Conservation (phyloP, 2,113 vertebrate genomes). For the Eudyptes chrysolophus region DNA sequence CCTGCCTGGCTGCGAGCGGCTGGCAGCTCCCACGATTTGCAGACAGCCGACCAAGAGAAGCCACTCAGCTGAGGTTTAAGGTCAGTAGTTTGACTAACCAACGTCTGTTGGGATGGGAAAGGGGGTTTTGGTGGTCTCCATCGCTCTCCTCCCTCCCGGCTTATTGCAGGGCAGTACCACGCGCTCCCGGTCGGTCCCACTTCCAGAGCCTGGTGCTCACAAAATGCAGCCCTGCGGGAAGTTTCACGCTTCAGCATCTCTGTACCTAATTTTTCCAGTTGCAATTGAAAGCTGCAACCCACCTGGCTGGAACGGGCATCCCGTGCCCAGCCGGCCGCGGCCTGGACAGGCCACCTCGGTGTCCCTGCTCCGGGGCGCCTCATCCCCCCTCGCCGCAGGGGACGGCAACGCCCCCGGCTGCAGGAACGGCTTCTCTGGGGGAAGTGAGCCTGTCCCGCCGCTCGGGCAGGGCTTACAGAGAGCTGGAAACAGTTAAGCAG, state of each 20-base stretch:
- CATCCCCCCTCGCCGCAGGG: background rate
- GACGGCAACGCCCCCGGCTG: background rate
- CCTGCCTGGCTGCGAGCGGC: no score
- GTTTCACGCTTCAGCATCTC: background rate
- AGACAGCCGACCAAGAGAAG: rapidly evolving
- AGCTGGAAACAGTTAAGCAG: background rate
- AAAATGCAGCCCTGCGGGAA: background rate
- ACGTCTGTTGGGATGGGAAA: rapidly evolving
- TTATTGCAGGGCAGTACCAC: rapidly evolving
- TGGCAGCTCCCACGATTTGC: background rate
- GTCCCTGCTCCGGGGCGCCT: background rate
- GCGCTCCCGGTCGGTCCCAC: rapidly evolving
- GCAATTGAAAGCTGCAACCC: background rate
- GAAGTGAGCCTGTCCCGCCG: rapidly evolving
- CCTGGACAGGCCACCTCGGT: background rate
- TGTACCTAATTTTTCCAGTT: rapidly evolving
- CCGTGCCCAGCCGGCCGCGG: rapidly evolving
- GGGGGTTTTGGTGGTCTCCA: background rate
- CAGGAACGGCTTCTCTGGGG: background rate
- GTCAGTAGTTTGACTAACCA: rapidly evolving
- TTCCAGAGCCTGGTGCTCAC: background rate
- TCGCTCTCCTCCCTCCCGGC: background rate
- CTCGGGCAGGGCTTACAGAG: background rate
- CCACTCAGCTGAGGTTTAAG: background rate
- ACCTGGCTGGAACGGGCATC: rapidly evolving